Conservation (phyloP, 2,888 invertebrate genomes). For the Acutogordius australiensis region DNA sequence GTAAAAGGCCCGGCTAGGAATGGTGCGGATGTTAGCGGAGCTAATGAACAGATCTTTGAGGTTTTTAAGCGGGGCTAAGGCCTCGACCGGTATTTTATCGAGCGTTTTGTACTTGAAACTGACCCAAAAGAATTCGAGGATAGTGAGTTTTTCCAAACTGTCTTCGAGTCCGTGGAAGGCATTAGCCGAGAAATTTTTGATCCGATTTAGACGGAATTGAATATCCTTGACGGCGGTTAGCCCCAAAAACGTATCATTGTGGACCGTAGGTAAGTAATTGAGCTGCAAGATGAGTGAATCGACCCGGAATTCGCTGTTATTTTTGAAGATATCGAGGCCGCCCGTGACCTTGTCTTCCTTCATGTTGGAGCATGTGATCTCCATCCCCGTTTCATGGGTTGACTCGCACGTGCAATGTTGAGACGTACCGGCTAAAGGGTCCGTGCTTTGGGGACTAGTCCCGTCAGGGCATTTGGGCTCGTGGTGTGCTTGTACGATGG, state of each 20-base stretch:
- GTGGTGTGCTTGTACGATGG: background rate
- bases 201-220: constrained; percentile 4
- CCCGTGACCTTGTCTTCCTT: background rate
- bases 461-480: background rate
- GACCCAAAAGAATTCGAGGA: constrained; percentile 10
- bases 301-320: background rate
- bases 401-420: background rate
- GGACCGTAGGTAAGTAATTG: background rate
- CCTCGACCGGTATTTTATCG: background rate
- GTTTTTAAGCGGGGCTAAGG: background rate
- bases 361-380: background rate
- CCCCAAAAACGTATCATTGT: background rate
- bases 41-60: background rate
- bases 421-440: background rate
- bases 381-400: background rate
- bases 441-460: background rate
- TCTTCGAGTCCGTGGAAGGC: background rate
- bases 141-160: background rate
- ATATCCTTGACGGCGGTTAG: constrained; percentile 1
- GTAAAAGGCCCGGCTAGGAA: background rate
- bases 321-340: background rate
- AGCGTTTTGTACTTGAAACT: constrained; percentile 4
- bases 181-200: background rate
- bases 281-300: background rate
- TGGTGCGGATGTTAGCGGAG: constrained; percentile 1